Percentiles rank a stretch among this genome's conserved stretches.
These are phyloP conservation scores for Nothobranchius kuhntae DNA, from an alignment of 2,113 vertebrate genomes.

Conservation along the genomic window DNA sequence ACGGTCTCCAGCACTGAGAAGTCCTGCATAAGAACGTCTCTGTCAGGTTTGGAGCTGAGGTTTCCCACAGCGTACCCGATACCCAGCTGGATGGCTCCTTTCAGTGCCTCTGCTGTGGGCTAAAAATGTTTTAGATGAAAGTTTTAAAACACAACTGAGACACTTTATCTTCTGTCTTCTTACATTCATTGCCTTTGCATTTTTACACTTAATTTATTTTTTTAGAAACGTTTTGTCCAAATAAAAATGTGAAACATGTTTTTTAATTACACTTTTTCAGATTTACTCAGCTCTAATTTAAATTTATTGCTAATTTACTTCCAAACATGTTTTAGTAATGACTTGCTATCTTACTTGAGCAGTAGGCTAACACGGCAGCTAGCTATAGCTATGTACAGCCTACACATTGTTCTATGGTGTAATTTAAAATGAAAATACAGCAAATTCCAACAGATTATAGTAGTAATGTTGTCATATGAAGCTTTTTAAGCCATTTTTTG, in stretches of 20 bases:
- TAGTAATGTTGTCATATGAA: no score
- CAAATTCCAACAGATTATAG: no score
- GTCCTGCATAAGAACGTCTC: conserved; percentile 98
- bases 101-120: conserved; percentile 90
- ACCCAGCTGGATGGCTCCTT: conserved; percentile 94
- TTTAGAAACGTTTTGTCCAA: not conserved
- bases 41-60: conserved; percentile 92
- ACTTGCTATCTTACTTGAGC: not conserved
- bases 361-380: not conserved
- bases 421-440: no score
- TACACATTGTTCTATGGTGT: no score
- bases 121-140: not conserved
- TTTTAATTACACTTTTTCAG: not conserved
- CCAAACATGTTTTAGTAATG: not conserved
- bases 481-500: no score
- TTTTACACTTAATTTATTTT: not conserved
- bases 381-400: not conserved
- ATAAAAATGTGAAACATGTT: not conserved
- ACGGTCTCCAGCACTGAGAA: conserved; percentile 97
- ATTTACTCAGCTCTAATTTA: no score
- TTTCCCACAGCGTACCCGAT: conserved; percentile 96
- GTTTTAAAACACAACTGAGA: not conserved
- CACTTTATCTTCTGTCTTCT: not conserved
- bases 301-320: not conserved
- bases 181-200: not conserved